These are phyloP conservation scores for Papilio demoleus DNA, from an alignment of 2,888 invertebrate genomes.

Conservation along the genomic window DNA sequence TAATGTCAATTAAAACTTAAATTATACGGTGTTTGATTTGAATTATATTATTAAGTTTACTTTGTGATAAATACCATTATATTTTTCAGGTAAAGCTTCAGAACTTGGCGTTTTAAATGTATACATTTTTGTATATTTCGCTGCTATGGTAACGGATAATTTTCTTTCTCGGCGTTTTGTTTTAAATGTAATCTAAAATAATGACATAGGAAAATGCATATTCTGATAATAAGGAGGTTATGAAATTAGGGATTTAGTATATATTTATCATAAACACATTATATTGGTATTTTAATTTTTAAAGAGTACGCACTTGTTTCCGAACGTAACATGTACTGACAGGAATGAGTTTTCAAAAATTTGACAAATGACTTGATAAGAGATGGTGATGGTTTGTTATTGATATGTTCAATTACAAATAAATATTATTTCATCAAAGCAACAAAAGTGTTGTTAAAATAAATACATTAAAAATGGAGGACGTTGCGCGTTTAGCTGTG, in stretches of 20 bases:
- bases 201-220: background rate
- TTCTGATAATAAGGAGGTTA: background rate
- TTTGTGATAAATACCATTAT: constrained; percentile 15
- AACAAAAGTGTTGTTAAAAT: constrained; percentile 41
- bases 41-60: too few species aligned
- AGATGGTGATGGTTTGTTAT: constrained; percentile 6
- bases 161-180: constrained; percentile 37
- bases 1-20: too few species aligned
- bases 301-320: constrained; percentile 33
- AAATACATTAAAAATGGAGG: constrained; percentile 64
- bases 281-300: constrained; percentile 12
- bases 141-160: constrained; percentile 21
- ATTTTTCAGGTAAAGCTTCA: background rate
- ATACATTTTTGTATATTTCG: constrained; percentile 10
- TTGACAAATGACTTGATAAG: constrained; percentile 63
- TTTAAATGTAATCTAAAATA: background rate
- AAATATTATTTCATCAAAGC: constrained; percentile 47
- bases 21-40: too few species aligned
- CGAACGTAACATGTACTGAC: constrained; percentile 39
- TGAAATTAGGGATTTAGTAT: too few species aligned
- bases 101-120: constrained; percentile 18
- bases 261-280: too few species aligned
- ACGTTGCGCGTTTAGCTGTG: constrained; percentile 74
- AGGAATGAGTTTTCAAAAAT: constrained; percentile 54
- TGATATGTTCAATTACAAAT: constrained; percentile 48